A percentile compares a stretch with the other conserved stretches of the same genome.
These are phyloP conservation scores for Vanessa tameamea DNA, from an alignment of 1,140 invertebrate genomes.

Conservation along the genomic window DNA sequence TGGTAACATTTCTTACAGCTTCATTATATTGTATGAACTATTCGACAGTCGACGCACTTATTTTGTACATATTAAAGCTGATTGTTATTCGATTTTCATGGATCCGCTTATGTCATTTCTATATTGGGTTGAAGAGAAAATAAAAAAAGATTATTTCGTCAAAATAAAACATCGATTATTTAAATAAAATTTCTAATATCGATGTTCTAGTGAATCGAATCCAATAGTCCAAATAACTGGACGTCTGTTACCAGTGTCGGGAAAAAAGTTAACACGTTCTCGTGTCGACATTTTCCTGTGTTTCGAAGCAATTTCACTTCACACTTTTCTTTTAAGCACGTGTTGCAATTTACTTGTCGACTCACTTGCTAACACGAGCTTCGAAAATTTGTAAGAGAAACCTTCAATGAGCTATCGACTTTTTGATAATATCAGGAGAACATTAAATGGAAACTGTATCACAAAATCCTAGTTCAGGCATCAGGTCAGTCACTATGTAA, in stretches of 20 bases:
- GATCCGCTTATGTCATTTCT: too few relatives aligned
- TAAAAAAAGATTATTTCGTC: too few relatives aligned
- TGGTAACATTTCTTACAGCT: too few relatives aligned
- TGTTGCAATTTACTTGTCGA: conserved; percentile 5
- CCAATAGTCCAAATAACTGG: neutral
- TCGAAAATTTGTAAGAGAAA: neutral
- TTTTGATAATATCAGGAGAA: neutral
- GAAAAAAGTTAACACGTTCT: neutral
- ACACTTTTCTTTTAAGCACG: conserved; percentile 1
- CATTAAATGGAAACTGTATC: neutral
- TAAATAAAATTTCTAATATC: too few relatives aligned
- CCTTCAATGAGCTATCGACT: conserved; percentile 8
- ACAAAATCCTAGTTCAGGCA: too few relatives aligned
- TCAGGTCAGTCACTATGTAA: too few relatives aligned
- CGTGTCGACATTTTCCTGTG: conserved; percentile 4
- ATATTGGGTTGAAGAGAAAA: too few relatives aligned
- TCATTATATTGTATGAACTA: too few relatives aligned
- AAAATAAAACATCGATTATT: too few relatives aligned
- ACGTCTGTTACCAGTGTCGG: neutral
- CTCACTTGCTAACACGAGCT: neutral
- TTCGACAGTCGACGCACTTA: too few relatives aligned
- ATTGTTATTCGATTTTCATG: too few relatives aligned
- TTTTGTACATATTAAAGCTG: too few relatives aligned
- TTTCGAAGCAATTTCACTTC: conserved; percentile 16
- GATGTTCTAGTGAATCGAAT: neutral